Base-by-base conservation (phyloP, 2,888 invertebrate species). In the Zaprionus bogoriensis region DNA sequence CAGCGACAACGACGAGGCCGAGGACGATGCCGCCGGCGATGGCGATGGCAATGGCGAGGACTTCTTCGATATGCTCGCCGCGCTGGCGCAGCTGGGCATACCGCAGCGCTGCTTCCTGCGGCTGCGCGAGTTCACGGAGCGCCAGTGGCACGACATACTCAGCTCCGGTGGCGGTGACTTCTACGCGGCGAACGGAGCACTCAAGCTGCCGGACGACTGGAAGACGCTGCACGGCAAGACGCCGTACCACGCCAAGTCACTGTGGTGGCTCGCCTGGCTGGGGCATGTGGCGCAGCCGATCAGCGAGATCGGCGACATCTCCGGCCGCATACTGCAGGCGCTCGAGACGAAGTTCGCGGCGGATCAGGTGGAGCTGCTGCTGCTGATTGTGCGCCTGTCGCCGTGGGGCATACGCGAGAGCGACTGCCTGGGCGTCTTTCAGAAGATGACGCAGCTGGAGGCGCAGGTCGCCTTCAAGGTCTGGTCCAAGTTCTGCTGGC, bases 351-450 rank as follows among this genome's bases (percentile, higher is more conserved):
- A 95, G 47, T 92, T 96, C 44, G 95, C 95, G 0, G 92, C 92
- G 32, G 93, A 93, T 23, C 92, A 94, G 67, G 94, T 95, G 12
- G 93, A 93, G 86, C 92, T 93, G 48, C 93, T 96, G 51, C 91
- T 97, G 30, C 94, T 96, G 2, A 92, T 96, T 63, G 91, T 97
- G 59, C 93, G 95, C 0, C 94, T 95, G 2, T 93, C 96, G 5
- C 93, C 95, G 53, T 93, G 95, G 87, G 97, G 97, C 2, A 92
- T 97, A 42, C 94, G 95, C 17, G 96, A 96, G 86, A 95, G 95
- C 3, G 97, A 97, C 92, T 94, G 90, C 63, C 61, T 90, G 62
- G 87, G 88, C 53, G 89, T 90, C 36, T 89, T 90, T 58, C 89
- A 85, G 47, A 88, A 89, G 68, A 81, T 88, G 30, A 80, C 87